Evolutionary conservation across 2,888 invertebrate genomes (phyloP).

Genomic region (Lutraria lutraria): DNA sequence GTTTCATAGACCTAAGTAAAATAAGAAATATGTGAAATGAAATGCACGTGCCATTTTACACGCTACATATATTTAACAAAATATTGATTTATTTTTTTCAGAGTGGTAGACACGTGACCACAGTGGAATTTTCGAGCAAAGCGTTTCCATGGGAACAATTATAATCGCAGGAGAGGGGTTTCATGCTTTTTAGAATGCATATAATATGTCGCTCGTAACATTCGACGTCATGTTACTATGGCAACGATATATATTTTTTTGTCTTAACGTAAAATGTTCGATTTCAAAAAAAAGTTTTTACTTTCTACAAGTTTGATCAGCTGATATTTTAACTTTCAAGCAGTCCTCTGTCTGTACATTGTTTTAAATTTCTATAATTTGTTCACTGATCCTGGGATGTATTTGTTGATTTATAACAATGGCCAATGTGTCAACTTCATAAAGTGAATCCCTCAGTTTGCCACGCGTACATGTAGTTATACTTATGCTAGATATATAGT

Average conservation of each 20-base stretch:
- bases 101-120: not conserved
- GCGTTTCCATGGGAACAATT: constrained; percentile 36
- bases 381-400: not conserved
- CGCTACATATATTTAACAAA: too few relatives aligned
- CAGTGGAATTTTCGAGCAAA: not conserved
- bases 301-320: not conserved
- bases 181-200: constrained; percentile 33
- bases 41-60: too few relatives aligned
- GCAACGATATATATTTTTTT: constrained; percentile 5
- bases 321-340: not conserved
- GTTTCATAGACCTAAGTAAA: too few relatives aligned
- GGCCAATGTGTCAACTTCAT: not conserved
- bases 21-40: too few relatives aligned
- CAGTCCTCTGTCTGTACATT: not conserved
- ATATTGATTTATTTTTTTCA: too few relatives aligned
- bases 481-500: too few relatives aligned
- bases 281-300: not conserved
- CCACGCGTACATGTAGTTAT: not conserved
- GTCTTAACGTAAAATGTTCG: not conserved
- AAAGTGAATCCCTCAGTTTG: not conserved
- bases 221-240: constrained; percentile 10
- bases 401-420: not conserved
- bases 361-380: not conserved
- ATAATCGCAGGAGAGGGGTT: constrained; percentile 43
- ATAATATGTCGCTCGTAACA: not conserved